Evolutionary conservation across 2,888 invertebrate genomes (phyloP).

Genomic region (Dasypolia templi): DNA sequence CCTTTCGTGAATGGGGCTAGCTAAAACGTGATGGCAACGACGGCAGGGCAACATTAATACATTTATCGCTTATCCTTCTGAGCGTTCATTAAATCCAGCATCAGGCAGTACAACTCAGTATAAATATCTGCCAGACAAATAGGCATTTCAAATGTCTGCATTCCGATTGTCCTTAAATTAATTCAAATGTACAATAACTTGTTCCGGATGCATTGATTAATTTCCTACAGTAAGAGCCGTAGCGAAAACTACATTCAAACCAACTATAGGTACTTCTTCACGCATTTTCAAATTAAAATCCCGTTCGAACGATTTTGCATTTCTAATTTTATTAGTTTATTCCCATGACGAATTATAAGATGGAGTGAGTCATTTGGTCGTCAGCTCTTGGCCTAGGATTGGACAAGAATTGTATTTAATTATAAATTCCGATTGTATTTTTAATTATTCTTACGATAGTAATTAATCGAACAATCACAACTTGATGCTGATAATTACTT

Average conservation of each 20-base stretch:
- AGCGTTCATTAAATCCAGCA: not conserved
- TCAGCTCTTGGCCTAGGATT: conserved; percentile 15
- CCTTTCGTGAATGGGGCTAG: not conserved
- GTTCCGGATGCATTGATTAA: conserved; percentile 31
- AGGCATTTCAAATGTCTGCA: conserved; percentile 13
- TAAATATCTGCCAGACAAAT: conserved; percentile 5
- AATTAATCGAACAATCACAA: conserved; percentile 41
- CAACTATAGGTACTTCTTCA: conserved; percentile 20
- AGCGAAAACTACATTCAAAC: conserved; percentile 29
- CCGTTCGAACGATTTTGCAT: conserved; percentile 39
- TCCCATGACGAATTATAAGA: conserved; percentile 50
- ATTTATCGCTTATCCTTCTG: not conserved
- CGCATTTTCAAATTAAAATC: conserved; percentile 37
- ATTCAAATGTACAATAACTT: conserved; percentile 37
- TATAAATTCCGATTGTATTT: conserved; percentile 23
- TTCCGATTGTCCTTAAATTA: conserved; percentile 19
- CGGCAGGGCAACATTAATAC: not conserved
- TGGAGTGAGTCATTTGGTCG: conserved; percentile 21
- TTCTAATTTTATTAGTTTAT: conserved; percentile 31
- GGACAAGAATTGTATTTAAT: conserved; percentile 7
- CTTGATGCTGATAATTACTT: conserved; percentile 30
- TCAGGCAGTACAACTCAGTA: not conserved
- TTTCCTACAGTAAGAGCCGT: conserved; percentile 29
- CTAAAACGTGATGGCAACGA: not conserved
- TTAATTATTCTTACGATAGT: conserved; percentile 32